Evolutionary conservation across 2,797 vertebrate species (phyloP), one percentile per base, ranked within the genome.

Genomic region (Oreonectes daqikongensis): DNA sequence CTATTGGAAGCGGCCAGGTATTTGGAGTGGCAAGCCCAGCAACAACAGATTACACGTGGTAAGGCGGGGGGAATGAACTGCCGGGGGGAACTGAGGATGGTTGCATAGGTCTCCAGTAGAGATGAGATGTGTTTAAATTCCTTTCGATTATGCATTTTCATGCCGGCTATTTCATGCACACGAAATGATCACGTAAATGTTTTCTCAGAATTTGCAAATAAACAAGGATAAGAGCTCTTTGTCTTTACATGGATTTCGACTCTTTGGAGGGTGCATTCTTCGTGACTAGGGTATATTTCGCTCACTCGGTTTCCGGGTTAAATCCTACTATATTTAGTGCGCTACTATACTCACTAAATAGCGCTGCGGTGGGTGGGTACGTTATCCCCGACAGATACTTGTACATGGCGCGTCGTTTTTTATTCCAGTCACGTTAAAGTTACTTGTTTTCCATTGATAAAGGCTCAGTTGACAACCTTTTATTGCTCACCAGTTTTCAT

Each of bases 11-110:
- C 96, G 90, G 96, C 96, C 93, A 93, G 95, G 88, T 98, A 95
- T 88, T 91, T 98, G 92, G 96, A 98, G 94, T 97, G 95, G 96
- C 95, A 97, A 90, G 95, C 95, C 89, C 95, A 97, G 94, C 95
- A 97, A 90, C 95, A 97, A 92, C 95, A 96, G 92, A 94, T 89
- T 90, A 91, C 93, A 95, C 96, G 94, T 94, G 96, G 96, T 98
- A 87, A 97, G 96, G 81, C 65, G 84, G 81, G 78, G 81, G 84
- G 55, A 86, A 81, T 48, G 4, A 64, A 52, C 20, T 53, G 73
- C 61, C n/a, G 30, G 60, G 24, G 38, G 55, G 17, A 40, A 20
- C 6, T 57, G 35, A 35, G 32, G 35, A 35, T 50, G 20, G 14
- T 46, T 44, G 38, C 59, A 38, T 26, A n/a, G 20, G 18, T 26